Evolutionary conservation across 2,797 vertebrate genomes (phyloP), one percentile per base, ranked within the genome.

Genomic region (Ctenosaura bakeri): DNA sequence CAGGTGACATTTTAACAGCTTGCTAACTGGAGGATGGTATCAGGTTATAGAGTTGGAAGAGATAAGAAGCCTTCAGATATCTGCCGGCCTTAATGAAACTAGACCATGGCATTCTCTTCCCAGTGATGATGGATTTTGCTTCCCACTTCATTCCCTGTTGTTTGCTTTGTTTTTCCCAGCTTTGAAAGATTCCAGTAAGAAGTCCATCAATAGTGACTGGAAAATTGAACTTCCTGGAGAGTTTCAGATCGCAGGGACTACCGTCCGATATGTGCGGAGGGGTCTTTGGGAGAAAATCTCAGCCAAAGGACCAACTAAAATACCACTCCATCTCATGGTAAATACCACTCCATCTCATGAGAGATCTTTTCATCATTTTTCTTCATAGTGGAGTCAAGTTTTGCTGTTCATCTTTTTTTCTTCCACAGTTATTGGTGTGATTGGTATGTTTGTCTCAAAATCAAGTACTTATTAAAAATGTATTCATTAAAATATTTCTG

Each of bases 261-360:
- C 98, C 0, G 98, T 99, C 87, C 98, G 98, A 96, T 99, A 99
- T 35, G 98, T 99, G 85, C 97, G 99, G 90, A 98, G 99, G 94
- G 99, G 99, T 89, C 96, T 99, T 62, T 99, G 99, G 99, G 99
- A 99, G 97, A 99, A 99, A 96, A 99, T 99, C 97, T 99, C 99
- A 87, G 99, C 98, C 96, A 99, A 98, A 96, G 99, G 99, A 93
- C 99, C 99, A 77, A 99, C 99, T 89, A 99, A 98, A 94, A 97
- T 97, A 50, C 99, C 99, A 2, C 97, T 99, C 91, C 98, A 99
- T 95, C 97, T 99, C 90, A 99, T 99, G 99, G 99, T 99, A 98
- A 94, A 97, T 97, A 50, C 99, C 99, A 2, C 97, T 99, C 91
- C 98, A 99, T 95, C 97, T 99, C 90, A 98, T 94, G 94, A 89